Evolutionary conservation across 1,140 invertebrate genomes (phyloP).

Genomic region (Uloborus diversus): DNA sequence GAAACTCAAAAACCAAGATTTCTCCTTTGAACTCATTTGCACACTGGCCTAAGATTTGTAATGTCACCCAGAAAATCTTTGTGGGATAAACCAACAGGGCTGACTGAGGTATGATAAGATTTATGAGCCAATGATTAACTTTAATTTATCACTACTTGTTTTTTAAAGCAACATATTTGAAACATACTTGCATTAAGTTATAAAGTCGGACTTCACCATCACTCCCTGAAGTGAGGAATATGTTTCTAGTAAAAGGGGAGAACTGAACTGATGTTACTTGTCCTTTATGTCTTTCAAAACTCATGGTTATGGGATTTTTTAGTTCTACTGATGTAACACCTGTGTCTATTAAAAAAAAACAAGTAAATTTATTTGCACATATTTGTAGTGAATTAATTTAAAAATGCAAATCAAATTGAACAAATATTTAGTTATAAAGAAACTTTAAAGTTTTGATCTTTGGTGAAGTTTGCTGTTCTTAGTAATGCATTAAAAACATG

Average conservation of each 20-base stretch:
- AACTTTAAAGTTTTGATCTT: too few relatives aligned
- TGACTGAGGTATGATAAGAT: too few relatives aligned
- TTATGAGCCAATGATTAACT: too few relatives aligned
- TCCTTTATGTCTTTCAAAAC: slow-evolving; percentile 49
- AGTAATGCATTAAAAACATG: too few relatives aligned
- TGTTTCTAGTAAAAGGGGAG: slow-evolving; percentile 56
- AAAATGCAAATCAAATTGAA: background rate
- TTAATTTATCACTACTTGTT: too few relatives aligned
- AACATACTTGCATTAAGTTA: slow-evolving; percentile 39
- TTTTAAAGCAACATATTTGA: too few relatives aligned
- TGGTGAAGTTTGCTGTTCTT: too few relatives aligned
- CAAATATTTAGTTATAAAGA: background rate
- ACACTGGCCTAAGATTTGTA: too few relatives aligned
- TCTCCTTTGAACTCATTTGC: too few relatives aligned
- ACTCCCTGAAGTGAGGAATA: slow-evolving; percentile 53
- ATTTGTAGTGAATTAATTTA: background rate
- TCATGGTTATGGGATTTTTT: slow-evolving; percentile 53
- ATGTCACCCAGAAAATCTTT: too few relatives aligned
- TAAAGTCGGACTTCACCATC: slow-evolving; percentile 58
- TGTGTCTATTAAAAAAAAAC: slow-evolving; percentile 23
- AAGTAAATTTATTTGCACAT: background rate
- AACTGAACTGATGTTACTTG: slow-evolving; percentile 46
- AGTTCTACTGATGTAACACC: background rate
- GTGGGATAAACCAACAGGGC: too few relatives aligned
- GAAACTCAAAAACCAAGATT: too few relatives aligned